A percentile compares a stretch with the other conserved stretches of the same genome.
Conservation (phyloP, 2,888 invertebrate species). For the Podotricha telesiphe region DNA sequence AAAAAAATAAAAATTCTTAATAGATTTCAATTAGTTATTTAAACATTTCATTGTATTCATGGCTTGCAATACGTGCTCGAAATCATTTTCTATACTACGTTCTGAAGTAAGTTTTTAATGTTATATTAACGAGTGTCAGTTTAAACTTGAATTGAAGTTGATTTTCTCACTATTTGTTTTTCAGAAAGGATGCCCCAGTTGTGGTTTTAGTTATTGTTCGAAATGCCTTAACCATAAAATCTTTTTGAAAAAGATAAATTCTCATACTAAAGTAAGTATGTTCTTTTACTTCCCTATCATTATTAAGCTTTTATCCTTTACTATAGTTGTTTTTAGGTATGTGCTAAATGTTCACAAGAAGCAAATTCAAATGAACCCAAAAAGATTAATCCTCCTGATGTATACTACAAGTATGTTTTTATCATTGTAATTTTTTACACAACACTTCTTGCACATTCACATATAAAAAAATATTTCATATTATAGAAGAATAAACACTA, state of each 20-base stretch:
- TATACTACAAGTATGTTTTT: slow-evolving; percentile 80
- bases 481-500: slow-evolving; percentile 51
- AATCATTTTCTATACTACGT: slow-evolving; percentile 87
- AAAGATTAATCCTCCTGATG: slow-evolving; percentile 76
- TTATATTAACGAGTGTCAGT: not conserved
- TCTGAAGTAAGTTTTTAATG: slow-evolving; percentile 84
- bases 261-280: slow-evolving; percentile 87
- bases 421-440: no score
- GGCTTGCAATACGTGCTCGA: slow-evolving; percentile 89
- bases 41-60: slow-evolving; percentile 67
- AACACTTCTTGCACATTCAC: no score
- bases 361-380: slow-evolving; percentile 48
- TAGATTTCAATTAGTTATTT: not conserved
- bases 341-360: slow-evolving; percentile 64
- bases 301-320: not conserved
- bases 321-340: slow-evolving; percentile 60
- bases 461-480: no score
- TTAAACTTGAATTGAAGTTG: not conserved
- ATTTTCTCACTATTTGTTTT: slow-evolving; percentile 52
- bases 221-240: slow-evolving; percentile 90
- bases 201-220: slow-evolving; percentile 92
- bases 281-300: slow-evolving; percentile 66
- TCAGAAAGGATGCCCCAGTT: slow-evolving; percentile 92
- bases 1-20: not conserved
- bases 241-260: slow-evolving; percentile 85